Conservation (phyloP, 1,140 invertebrate genomes). For the Drosophila saltans region DNA sequence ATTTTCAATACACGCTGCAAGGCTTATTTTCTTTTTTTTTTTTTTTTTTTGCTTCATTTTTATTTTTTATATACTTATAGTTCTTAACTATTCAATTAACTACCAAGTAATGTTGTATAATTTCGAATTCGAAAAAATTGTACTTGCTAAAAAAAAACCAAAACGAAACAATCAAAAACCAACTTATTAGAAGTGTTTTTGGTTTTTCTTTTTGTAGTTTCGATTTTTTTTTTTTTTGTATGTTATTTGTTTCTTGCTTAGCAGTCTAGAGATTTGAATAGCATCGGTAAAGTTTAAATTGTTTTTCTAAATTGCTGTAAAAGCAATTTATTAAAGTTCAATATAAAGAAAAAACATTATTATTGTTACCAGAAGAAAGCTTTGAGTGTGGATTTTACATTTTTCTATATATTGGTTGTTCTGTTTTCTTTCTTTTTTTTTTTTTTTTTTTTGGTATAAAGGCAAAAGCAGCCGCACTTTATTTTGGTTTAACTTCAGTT, state of each 20-base stretch:
- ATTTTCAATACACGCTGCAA: slow-evolving; percentile 72
- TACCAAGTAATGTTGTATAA: slow-evolving; percentile 70
- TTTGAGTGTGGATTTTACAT: slow-evolving; percentile 56
- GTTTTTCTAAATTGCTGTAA: slow-evolving; percentile 64
- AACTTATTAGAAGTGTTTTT: slow-evolving; percentile 55
- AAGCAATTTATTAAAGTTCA: slow-evolving; percentile 65
- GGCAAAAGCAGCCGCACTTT: slow-evolving; percentile 56
- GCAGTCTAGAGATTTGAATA: slow-evolving; percentile 72
- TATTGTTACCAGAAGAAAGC: slow-evolving; percentile 82
- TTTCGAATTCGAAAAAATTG: slow-evolving; percentile 67
- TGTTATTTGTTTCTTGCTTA: slow-evolving; percentile 52
- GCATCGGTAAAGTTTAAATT: slow-evolving; percentile 59
- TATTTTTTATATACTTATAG: slow-evolving; percentile 20
- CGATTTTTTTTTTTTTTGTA: slow-evolving; percentile 14
- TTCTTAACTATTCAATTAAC: slow-evolving; percentile 69
- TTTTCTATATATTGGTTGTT: neutral
- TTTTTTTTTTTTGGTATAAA: slow-evolving; percentile 18
- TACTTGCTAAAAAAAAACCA: slow-evolving; percentile 45
- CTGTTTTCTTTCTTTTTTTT: too few relatives aligned
- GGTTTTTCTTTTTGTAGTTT: slow-evolving; percentile 17
- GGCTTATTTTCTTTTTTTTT: slow-evolving; percentile 47
- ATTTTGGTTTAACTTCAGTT: neutral
- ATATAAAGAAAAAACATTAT: slow-evolving; percentile 73
- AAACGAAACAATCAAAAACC: slow-evolving; percentile 34
- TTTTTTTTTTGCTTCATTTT: neutral